Conservation (phyloP, 2,113 vertebrate species). For the Eurypyga helias region DNA sequence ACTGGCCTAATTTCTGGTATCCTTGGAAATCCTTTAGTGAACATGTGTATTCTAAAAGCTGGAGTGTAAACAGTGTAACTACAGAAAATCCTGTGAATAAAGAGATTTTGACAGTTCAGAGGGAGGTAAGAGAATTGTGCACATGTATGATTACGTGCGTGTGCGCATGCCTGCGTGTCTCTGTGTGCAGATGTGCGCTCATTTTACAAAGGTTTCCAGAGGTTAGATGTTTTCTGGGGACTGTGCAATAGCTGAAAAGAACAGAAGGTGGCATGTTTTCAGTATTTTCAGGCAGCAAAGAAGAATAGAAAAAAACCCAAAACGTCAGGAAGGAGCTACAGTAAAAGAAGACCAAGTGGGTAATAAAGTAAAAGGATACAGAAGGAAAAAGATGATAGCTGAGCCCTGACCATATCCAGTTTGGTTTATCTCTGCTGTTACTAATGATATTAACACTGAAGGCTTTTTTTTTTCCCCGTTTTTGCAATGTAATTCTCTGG, state of each 20-base stretch:
- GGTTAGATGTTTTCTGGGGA: not conserved
- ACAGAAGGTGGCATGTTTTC: slow-evolving; percentile 17
- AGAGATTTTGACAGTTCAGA: not conserved
- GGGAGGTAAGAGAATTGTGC: not conserved
- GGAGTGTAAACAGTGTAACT: not conserved
- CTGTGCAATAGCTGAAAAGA: not conserved
- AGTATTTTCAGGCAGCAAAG: not conserved
- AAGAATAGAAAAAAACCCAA: not conserved
- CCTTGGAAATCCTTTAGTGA: not conserved
- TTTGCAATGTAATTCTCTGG: not conserved
- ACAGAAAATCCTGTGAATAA: not conserved
- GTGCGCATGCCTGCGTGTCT: rapidly evolving
- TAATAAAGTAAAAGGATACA: not conserved
- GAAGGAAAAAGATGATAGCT: not conserved
- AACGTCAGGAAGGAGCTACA: not conserved
- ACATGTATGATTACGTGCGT: rapidly evolving
- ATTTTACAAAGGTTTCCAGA: not conserved
- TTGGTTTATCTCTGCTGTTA: not conserved
- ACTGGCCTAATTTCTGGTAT: not conserved
- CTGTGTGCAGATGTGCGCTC: rapidly evolving
- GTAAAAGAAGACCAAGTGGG: not conserved
- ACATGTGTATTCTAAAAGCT: not conserved
- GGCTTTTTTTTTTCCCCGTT: not conserved
- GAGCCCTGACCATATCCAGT: not conserved
- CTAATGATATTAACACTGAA: not conserved